Evolutionary conservation across 2,888 invertebrate species (phyloP), one percentile per base, ranked within the genome.

Genomic region (Amphipyra tragopoginis): DNA sequence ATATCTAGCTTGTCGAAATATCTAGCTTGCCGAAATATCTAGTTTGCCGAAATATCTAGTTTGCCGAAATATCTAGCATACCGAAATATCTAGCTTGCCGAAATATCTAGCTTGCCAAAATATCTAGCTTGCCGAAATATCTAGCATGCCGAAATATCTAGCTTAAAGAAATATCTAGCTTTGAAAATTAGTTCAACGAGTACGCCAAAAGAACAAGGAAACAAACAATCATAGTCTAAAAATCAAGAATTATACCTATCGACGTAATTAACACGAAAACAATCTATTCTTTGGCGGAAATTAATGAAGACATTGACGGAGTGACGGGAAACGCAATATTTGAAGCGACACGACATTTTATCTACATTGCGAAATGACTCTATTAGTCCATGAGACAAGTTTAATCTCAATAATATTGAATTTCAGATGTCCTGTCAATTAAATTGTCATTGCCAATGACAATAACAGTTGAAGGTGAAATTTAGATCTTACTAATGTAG

Each of bases 301-400:
- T 84, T 77, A 80, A 76, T 65, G 66, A 58, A 72, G 87, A 87
- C 87, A 72, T 82, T 88, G 89, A 89, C 81, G 71, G 79, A 88
- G 86, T 82, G 81, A 80, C 81, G 79, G 86, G 86, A 89, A 87
- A 87, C 84, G 83, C 79, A 78, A 82, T 79, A 83, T 72, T 82
- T 85, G 81, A 80, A 72, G 80, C 81, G 81, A 81, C 75, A 72
- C 75, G 60, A 71, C 39, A 53, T 21, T 21, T 21, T 21, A 21
- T 21, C 21, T 14, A 52, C 33, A 15, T 69, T 62, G 75, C 56
- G 53, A 63, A 62, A 63, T 55, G 59, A 74, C 36, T 64, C 63
- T 64, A 53, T n/a, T 6, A 13, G 44, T 45, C 5, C 15, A 43
- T 53, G 29, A 13, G 29, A 38, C 43, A n/a, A 10, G 63, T 40